phyloP scores from a whole-genome alignment of 2,797 vertebrate species.

The Chiroxiphia lanceolata region DNA sequence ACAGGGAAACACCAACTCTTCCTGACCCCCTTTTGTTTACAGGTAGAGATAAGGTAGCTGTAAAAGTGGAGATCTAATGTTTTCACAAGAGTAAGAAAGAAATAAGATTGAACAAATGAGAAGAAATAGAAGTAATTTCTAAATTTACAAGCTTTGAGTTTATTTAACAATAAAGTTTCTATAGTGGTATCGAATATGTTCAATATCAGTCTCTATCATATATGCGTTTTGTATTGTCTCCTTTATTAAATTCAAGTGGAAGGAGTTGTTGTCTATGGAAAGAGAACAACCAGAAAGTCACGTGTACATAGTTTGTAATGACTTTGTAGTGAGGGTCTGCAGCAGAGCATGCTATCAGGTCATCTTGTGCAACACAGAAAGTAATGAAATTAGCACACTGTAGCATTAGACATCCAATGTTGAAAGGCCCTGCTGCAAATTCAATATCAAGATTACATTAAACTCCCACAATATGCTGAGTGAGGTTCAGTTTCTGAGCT shows the following conservation, averaged over 20 bases:
- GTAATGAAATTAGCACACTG: background rate
- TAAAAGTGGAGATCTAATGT: background rate
- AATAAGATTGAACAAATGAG: background rate
- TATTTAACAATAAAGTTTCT: background rate
- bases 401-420: background rate
- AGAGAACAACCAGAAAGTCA: background rate
- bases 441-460: background rate
- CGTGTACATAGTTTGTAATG: background rate
- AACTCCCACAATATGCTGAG: background rate
- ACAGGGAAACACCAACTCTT: background rate
- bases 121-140: background rate
- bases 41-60: constrained; percentile 6
- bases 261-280: background rate
- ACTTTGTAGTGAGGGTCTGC: background rate
- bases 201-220: background rate
- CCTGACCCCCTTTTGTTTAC: background rate
- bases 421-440: background rate
- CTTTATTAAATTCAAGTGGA: background rate
- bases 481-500: background rate
- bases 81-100: background rate
- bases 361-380: background rate
- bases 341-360: background rate
- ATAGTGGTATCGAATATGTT: background rate
- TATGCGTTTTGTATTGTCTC: background rate
- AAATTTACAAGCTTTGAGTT: background rate